phyloP scores from a whole-genome alignment of 2,888 invertebrate genomes.

The Fragum sueziense region DNA sequence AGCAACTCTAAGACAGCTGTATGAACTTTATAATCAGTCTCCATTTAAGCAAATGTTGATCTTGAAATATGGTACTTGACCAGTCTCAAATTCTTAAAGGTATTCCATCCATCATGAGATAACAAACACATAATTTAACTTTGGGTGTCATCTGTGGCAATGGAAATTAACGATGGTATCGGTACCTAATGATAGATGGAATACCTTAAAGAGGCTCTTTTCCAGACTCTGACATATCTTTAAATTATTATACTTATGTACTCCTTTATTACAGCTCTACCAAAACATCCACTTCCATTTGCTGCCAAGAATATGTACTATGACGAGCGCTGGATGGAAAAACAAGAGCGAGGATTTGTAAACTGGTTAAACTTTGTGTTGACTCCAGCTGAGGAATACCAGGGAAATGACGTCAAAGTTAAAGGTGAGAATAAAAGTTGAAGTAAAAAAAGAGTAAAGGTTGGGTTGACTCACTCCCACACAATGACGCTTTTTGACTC shows the following conservation, averaged over 20 bases:
- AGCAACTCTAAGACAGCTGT: too few species aligned
- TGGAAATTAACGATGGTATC: too few species aligned
- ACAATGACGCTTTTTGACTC: too few species aligned
- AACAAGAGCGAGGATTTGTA: conserved; percentile 83
- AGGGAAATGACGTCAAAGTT: conserved; percentile 64
- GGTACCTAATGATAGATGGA: too few species aligned
- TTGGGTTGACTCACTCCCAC: background rate
- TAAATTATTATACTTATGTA: too few species aligned
- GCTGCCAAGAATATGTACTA: conserved; percentile 83
- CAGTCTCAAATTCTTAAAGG: too few species aligned
- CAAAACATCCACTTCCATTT: conserved; percentile 81
- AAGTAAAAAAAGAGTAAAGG: too few species aligned
- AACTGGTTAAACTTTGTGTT: conserved; percentile 83
- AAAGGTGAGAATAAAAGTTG: conserved; percentile 65
- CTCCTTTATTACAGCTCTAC: conserved; percentile 70
- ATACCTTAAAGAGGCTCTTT: background rate
- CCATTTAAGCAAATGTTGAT: too few species aligned
- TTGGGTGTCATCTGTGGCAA: background rate
- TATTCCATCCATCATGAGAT: too few species aligned
- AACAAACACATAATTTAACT: too few species aligned
- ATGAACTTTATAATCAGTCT: too few species aligned
- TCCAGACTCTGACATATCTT: background rate
- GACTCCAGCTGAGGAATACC: conserved; percentile 81
- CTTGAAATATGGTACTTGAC: too few species aligned
- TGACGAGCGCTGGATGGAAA: conserved; percentile 83